Base-by-base conservation (phyloP, 2,113 vertebrate species). In the Poeciliopsis retropinna region DNA sequence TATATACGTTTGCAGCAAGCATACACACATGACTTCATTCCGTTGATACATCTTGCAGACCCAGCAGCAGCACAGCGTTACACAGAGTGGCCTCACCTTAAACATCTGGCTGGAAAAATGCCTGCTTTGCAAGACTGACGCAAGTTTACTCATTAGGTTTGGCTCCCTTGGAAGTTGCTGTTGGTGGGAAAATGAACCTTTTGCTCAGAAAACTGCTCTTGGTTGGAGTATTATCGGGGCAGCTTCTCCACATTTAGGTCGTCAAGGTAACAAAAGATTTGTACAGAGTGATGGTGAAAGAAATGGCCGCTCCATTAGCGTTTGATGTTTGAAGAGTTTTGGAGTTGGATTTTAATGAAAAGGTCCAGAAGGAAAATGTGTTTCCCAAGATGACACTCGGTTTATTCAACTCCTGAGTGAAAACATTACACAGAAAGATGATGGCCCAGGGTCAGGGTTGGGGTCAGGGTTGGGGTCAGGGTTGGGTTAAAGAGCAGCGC, bases 61-160 rank as follows among this genome's bases (percentile, higher is more conserved):
- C 78, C 17, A 81, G 69, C 0, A 73, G 22, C 1, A 27, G 34
- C 10, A 84, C 75, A 7, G 78, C 75, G 0, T 37, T 37, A 11
- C 34, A 3, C 29, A 30, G 1, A 12, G 37, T 12, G 37, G 37
- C 34, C 37, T 39, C 37, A 83, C 28, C 68, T 83, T 11, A 67
- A 37, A 29, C 32, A 75, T n/a, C 11, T 83, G 15, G 29, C 72
- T 13, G n/a, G 30, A 13, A 60, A 68, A 6, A 10, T 78, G 5
- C 44, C 72, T 2, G n/a, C 60, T 25, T 30, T 80, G 0, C 60
- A 74, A 73, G 69, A 86, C 15, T 83, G 68, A 75, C 3, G 78
- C 80, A 0, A 78, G 68, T 0, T n/a, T 86, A 0, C 29, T 83
- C 64, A 66, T 41, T 41, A 13, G 39, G 12, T 19, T 60, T 28